Base-by-base conservation (phyloP, 1,140 invertebrate genomes). In the Cotesia vestalis region DNA sequence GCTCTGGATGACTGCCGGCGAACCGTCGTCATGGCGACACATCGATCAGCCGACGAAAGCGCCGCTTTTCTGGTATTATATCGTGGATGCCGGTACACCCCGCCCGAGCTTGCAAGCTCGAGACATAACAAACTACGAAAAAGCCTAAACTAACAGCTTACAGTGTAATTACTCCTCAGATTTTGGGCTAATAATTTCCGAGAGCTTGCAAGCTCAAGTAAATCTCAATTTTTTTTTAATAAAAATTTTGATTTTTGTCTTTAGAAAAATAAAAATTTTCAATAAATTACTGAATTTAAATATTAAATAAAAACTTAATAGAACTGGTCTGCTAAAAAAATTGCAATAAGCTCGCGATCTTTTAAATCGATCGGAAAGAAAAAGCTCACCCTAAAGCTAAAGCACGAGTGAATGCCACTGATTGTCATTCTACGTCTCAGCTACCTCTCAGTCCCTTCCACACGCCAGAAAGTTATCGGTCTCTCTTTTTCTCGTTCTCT, bases 11-110 rank as follows among this genome's bases (percentile, higher is more conserved):
- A 86, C 85, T 86, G 81, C 81, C 83, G 84, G 83, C 84, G 86
- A 85, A 87, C 82, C 84, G 86, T 87, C 80, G 85, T 85, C 86
- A 87, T 87, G 85, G 85, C 84, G 84, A 87, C 85, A 85, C 85
- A 87, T 87, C 86, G 86, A 87, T 87, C 85, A 86, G 85, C 80
- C 83, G 77, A 78, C 78, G 77, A 78, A 79, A 77, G 80, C 80
- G 79, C 83, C 77, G 77, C 78, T 78, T 77, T 71, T 71, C 72
- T 67, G 71, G 27, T 27, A 27, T 27, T 27, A 27, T 27, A 27
- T 27, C 27, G 27, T 27, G 1, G 67, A 72, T 72, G 53, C 71
- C 71, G 64, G 53, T 67, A 72, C 71, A 72, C 55, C 38, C 14
- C 14, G n/a, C 9, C 46, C 62, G 51, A 64, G 40, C 62, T 6